Conservation (phyloP, 2,888 invertebrate genomes). For the Listrodromus nycthemerus region DNA sequence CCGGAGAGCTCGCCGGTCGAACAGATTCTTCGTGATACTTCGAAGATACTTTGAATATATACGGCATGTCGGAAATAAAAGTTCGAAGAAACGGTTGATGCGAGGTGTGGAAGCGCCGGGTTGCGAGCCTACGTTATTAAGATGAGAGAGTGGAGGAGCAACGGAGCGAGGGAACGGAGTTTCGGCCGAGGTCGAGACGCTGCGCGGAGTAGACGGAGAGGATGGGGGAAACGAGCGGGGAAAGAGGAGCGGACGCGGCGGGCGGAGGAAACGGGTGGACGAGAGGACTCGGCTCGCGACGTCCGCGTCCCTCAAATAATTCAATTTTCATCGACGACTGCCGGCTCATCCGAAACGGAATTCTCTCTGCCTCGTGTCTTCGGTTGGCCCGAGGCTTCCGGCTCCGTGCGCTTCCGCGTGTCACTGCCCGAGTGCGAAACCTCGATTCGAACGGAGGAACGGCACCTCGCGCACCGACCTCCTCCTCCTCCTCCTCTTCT, state of each 20-base stretch:
- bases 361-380: slow-evolving; percentile 44
- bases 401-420: slow-evolving; percentile 39
- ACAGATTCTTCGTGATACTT: slow-evolving; percentile 67
- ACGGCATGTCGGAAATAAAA: slow-evolving; percentile 67
- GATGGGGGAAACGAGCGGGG: neutral
- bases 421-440: slow-evolving; percentile 50
- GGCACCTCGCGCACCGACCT: slow-evolving; percentile 17
- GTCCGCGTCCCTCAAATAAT: slow-evolving; percentile 65
- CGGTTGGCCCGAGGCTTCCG: slow-evolving; percentile 44
- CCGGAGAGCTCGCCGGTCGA: slow-evolving; percentile 35
- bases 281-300: slow-evolving; percentile 34
- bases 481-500: slow-evolving; percentile 39
- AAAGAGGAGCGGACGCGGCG: neutral
- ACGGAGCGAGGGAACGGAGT: slow-evolving; percentile 5
- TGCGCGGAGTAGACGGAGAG: neutral
- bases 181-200: slow-evolving; percentile 30
- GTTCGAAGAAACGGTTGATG: slow-evolving; percentile 47
- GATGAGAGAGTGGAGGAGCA: slow-evolving; percentile 46
- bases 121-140: slow-evolving; percentile 31
- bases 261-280: slow-evolving; percentile 20
- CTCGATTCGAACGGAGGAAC: slow-evolving; percentile 52
- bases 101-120: slow-evolving; percentile 10
- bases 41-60: slow-evolving; percentile 68
- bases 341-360: slow-evolving; percentile 46
- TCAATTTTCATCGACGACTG: slow-evolving; percentile 68